Percentiles rank a stretch among this genome's conserved stretches.
Conservation (phyloP, 2,113 vertebrate species). For the Otus sunia region DNA sequence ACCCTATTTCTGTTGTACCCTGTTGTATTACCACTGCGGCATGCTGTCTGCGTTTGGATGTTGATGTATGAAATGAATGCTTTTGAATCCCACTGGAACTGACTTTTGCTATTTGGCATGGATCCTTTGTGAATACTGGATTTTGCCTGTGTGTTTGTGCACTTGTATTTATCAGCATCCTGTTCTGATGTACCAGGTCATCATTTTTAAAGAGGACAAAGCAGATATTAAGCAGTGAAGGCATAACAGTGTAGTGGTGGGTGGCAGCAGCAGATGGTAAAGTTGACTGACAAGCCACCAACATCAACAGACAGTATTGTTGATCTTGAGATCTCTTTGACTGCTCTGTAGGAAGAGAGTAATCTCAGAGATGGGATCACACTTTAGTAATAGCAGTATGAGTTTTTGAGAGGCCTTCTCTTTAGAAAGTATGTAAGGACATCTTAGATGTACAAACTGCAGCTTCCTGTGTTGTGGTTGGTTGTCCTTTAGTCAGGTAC, state of each 20-base stretch:
- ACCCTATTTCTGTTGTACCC: neutral
- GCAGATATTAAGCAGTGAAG: neutral
- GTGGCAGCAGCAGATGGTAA: neutral
- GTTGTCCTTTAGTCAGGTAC: neutral
- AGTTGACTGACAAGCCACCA: neutral
- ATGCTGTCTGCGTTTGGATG: neutral
- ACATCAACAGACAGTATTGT: neutral
- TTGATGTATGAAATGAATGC: neutral
- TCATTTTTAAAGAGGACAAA: neutral
- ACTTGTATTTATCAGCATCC: neutral
- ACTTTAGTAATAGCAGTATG: neutral
- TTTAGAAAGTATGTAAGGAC: neutral
- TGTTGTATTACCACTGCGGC: neutral
- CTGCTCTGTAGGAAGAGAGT: neutral
- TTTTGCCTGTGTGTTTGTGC: neutral
- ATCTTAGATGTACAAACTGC: neutral
- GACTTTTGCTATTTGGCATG: neutral
- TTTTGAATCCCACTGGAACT: neutral
- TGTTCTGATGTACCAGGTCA: neutral
- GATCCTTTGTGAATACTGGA: neutral
- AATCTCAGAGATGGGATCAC: neutral
- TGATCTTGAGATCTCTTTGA: neutral
- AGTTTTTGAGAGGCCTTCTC: neutral
- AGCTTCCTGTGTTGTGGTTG: neutral
- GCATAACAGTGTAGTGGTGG: neutral